Base-by-base conservation (phyloP, 23 tunicate species). In the Trididemnum miniatum region DNA sequence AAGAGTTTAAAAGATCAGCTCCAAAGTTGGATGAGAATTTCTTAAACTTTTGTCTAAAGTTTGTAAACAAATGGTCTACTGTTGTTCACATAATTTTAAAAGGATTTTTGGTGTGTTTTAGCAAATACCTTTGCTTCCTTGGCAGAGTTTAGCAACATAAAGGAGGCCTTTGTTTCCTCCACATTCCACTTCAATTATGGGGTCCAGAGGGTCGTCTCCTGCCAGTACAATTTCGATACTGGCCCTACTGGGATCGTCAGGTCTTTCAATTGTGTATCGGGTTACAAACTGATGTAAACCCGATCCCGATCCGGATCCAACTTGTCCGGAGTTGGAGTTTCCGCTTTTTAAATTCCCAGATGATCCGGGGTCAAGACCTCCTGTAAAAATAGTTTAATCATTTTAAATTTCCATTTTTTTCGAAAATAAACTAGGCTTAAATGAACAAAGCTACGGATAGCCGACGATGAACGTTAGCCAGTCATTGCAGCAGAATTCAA, bases 101-200 rank as follows among this genome's bases (percentile, higher is more conserved):
- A n/a, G n/a, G n/a, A n/a, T n/a, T n/a, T n/a, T n/a, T n/a, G n/a
- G n/a, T n/a, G n/a, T n/a, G n/a, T n/a, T n/a, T n/a, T n/a, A n/a
- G n/a, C 15, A 44, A 44, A 4, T 65, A 93, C 98, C 98, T 84
- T 93, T 93, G 77, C 98, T 93, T 35, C 98, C 98, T 76, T 93
- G 98, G 74, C 98, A 93, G 4, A 93, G 80, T 40, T 93, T 93
- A 20, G 84, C 67, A 26, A 93, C 93, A 81, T 93, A 93, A 7
- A 93, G 66, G 18, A 84, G 83, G 4, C 90, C 98, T 78, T 91
- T 80, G 83, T 93, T 93, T 33, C 90, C 90, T 0, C 98, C 98
- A 80, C 98, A 93, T 49, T 93, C 98, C 32, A 93, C 98, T 81
- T 85, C 90, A 51, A 93, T 77, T 2, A 93, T 85, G 5, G 90